These are phyloP conservation scores for Apis dorsata DNA, from an alignment of 1,140 invertebrate genomes.

Conservation along the genomic window DNA sequence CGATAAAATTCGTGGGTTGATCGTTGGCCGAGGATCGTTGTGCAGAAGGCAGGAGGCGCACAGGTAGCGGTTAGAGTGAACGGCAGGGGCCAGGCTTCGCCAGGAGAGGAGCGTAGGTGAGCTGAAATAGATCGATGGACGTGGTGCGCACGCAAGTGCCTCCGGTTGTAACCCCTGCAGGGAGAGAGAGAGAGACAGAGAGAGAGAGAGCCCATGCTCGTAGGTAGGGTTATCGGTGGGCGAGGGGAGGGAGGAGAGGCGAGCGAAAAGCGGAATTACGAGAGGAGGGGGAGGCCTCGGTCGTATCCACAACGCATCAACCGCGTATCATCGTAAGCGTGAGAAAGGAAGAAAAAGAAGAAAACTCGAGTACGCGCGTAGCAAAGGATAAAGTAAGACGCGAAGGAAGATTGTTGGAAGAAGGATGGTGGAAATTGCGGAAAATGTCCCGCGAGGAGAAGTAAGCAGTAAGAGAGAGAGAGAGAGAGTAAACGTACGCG, in stretches of 20 bases:
- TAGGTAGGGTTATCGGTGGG: slow-evolving; percentile 41
- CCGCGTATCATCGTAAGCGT: too few species aligned
- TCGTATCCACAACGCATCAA: too few species aligned
- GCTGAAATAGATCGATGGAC: slow-evolving; percentile 72
- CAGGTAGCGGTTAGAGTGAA: slow-evolving; percentile 46
- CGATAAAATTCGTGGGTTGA: slow-evolving; percentile 5
- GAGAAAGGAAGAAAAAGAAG: too few species aligned
- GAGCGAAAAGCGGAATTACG: slow-evolving; percentile 4
- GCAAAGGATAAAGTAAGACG: too few species aligned
- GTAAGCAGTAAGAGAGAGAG: too few species aligned
- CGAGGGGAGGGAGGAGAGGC: slow-evolving; percentile 12
- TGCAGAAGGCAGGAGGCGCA: slow-evolving; percentile 35
- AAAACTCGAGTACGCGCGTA: too few species aligned
- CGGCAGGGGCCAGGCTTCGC: slow-evolving; percentile 44
- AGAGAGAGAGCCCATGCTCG: slow-evolving; percentile 45
- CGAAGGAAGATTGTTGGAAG: too few species aligned
- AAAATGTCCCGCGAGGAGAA: too few species aligned
- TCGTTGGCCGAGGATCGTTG: slow-evolving; percentile 28
- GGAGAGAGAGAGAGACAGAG: slow-evolving; percentile 10
- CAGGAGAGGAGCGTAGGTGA: slow-evolving; percentile 67
- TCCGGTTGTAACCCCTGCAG: slow-evolving; percentile 55
- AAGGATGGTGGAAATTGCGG: too few species aligned
- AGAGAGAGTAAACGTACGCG: not conserved
- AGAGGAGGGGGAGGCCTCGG: not conserved
- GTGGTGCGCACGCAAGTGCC: slow-evolving; percentile 71